Conservation (phyloP, 2,888 invertebrate genomes). For the Acheta domesticus region DNA sequence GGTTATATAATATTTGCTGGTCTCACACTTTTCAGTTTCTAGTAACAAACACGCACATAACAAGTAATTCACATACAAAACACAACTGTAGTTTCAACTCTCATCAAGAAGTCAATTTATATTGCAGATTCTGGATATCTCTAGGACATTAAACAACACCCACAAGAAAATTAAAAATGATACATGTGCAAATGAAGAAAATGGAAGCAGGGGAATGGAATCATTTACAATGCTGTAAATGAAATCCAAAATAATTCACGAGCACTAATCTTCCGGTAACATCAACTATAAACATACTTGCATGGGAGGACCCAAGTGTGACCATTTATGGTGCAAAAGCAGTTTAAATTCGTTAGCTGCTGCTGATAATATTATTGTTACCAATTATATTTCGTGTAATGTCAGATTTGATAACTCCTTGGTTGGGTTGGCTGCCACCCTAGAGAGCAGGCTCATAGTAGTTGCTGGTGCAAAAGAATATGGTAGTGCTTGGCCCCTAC, state of each 20-base stretch:
- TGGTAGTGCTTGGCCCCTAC: constrained; percentile 18
- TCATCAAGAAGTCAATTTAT: no score
- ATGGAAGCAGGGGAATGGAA: background rate
- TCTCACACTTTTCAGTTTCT: no score
- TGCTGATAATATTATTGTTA: constrained; percentile 18
- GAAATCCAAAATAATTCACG: background rate
- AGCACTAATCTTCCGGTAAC: background rate
- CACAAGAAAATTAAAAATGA: no score
- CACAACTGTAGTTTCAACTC: no score
- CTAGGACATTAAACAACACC: no score
- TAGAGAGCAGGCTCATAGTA: background rate
- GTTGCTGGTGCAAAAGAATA: constrained; percentile 9
- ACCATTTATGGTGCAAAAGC: constrained; percentile 18
- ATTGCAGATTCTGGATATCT: no score
- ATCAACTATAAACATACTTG: constrained; percentile 9
- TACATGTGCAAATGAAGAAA: background rate
- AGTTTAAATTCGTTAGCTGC: background rate
- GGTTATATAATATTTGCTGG: no score
- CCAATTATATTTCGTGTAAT: constrained; percentile 10
- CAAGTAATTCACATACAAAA: no score
- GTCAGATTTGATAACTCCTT: background rate
- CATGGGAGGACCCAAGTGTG: background rate
- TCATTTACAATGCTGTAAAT: background rate
- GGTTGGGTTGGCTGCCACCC: background rate
- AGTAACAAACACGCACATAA: no score